phyloP scores from a whole-genome alignment of 2,888 invertebrate genomes.

The Eueremaeus valkanovi region DNA sequence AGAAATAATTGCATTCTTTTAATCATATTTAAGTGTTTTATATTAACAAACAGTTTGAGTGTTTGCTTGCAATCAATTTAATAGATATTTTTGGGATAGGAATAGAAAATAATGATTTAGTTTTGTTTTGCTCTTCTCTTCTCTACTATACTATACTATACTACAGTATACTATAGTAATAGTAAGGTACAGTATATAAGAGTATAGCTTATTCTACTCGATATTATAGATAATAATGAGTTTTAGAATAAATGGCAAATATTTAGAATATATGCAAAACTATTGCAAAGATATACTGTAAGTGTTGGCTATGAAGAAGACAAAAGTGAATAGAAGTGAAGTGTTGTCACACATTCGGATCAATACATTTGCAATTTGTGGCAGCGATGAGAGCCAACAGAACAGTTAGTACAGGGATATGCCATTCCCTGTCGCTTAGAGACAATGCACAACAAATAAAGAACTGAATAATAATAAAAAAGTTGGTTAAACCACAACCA shows the following conservation, averaged over 20 bases:
- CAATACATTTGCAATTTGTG: conserved; percentile 27
- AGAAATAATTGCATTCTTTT: too few relatives aligned
- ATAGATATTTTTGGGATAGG: too few relatives aligned
- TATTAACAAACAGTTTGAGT: too few relatives aligned
- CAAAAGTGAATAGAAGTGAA: conserved; percentile 13
- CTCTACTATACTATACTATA: too few relatives aligned
- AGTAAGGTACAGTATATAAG: too few relatives aligned
- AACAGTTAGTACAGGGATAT: conserved; percentile 11
- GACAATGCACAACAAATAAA: conserved; percentile 22
- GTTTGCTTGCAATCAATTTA: too few relatives aligned
- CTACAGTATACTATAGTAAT: too few relatives aligned
- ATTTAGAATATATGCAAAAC: neutral
- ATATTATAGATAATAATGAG: neutral
- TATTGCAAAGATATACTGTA: neutral
- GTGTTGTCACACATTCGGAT: conserved; percentile 25
- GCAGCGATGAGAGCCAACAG: neutral
- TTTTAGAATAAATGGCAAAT: neutral
- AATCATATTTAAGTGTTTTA: too few relatives aligned
- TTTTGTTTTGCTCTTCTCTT: too few relatives aligned
- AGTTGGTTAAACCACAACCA: conserved; percentile 23
- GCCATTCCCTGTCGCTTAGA: conserved; percentile 9
- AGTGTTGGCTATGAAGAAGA: neutral
- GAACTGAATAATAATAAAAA: conserved; percentile 20
- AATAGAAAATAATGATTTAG: too few relatives aligned
- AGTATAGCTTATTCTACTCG: too few relatives aligned